These are phyloP conservation scores for Argyresthia goedartella DNA, from an alignment of 2,888 invertebrate species.

Conservation along the genomic window DNA sequence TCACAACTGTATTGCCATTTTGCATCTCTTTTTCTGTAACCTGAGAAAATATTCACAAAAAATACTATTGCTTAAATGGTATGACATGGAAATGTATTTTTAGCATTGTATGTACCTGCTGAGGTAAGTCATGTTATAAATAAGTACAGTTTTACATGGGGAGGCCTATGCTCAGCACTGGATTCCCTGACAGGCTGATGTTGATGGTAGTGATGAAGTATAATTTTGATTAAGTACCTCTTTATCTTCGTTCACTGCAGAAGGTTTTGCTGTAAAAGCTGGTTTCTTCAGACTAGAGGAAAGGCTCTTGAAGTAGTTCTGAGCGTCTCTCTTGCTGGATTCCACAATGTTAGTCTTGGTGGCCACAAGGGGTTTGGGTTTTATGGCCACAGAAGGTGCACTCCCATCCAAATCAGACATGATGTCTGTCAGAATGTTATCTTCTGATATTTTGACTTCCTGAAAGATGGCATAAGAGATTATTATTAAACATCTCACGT, in stretches of 20 bases:
- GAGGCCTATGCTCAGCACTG: too few species aligned
- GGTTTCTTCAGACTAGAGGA: slow-evolving; percentile 42
- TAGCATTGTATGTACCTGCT: neutral
- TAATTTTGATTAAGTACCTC: slow-evolving; percentile 2
- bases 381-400: slow-evolving; percentile 16
- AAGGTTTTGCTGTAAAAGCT: slow-evolving; percentile 15
- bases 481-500: neutral
- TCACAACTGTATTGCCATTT: slow-evolving; percentile 1
- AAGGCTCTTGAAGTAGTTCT: slow-evolving; percentile 58
- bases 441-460: slow-evolving; percentile 80
- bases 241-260: slow-evolving; percentile 16
- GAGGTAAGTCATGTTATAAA: too few species aligned
- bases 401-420: slow-evolving; percentile 75
- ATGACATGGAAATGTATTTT: neutral
- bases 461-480: slow-evolving; percentile 23
- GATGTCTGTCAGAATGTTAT: slow-evolving; percentile 82
- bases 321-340: slow-evolving; percentile 53
- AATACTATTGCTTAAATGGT: neutral
- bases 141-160: neutral
- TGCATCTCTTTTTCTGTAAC: neutral
- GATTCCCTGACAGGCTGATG: too few species aligned
- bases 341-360: slow-evolving; percentile 36
- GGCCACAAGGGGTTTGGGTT: slow-evolving; percentile 33
- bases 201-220: too few species aligned
- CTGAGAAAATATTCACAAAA: neutral